Evolutionary conservation across 1,140 invertebrate genomes (phyloP), one percentile per base, ranked within the genome.

Genomic region (Hermetia illucens): DNA sequence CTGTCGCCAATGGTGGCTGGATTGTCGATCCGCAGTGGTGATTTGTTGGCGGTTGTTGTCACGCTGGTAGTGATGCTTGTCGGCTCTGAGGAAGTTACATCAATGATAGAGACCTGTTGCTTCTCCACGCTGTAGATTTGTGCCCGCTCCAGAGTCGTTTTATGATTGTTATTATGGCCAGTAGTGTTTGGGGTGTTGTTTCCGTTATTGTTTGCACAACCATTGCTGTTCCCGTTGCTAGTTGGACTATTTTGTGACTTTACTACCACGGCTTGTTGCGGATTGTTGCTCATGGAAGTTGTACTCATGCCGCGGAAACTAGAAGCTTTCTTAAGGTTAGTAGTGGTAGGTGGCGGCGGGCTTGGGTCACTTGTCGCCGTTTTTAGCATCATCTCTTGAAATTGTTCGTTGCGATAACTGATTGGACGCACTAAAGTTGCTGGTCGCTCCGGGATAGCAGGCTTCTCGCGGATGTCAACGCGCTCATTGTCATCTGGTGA

Each of bases 381-480:
- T 17, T 33, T 33, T 13, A 17, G 3, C 12, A n/a, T n/a, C n/a
- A n/a, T n/a, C n/a, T n/a, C n/a, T n/a, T 17, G 4, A 12, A 21
- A 38, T 61, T 58, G n/a, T 41, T 40, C 17, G 25, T 21, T 18
- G 51, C 62, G 57, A 44, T 75, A 69, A 53, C 70, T 71, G 3
- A 68, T 65, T 13, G 74, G 72, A 39, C 75, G 65, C 34, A 57
- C 46, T 24, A 81, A 58, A 21, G 69, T 70, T n/a, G 74, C 70
- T 4, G 78, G 79, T 37, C 78, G 64, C 49, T 79, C 77, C 10
- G 79, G 79, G 32, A 82, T 70, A 3, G 73, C 74, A 5, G 79
- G 79, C 58, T 80, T 81, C 50, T 64, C 60, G 17, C 53, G 41
- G 12, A 29, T 19, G 2, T 38, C 35, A 16, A 30, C 43, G 41